Base-by-base conservation (phyloP, 2,797 vertebrate genomes). In the Mormyrus hasselquistii region DNA sequence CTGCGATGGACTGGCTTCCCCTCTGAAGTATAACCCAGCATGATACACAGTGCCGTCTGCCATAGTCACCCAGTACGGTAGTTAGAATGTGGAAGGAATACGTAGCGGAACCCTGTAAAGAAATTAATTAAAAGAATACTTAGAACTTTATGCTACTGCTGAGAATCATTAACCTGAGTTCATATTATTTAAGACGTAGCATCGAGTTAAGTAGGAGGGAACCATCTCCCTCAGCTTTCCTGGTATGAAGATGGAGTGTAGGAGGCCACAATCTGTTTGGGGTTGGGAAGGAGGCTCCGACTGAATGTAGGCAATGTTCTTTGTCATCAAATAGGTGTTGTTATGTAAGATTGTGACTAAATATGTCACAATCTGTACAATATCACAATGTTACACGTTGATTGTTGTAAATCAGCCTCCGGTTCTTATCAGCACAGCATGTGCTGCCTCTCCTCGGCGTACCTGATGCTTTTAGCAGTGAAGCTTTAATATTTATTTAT, bases 161-260 rank as follows among this genome's bases (percentile, higher is more conserved):
- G 85, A 87, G 85, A 87, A 87, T 41, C 38, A 52, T 87, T 87
- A 87, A 57, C 85, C 85, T 57, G 29, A 87, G 34, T 25, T 79
- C 86, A 88, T 89, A 91, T 90, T 90, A 92, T 65, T 38, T 87
- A 57, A 87, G 38, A 87, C 53, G 19, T 87, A 59, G 50, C 53
- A 87, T 59, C 0, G 16, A 59, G 52, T 53, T 50, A 86, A 86
- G 29, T 86, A 53, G 85, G 29, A 59, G 85, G 22, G 2, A 57
- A 9, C 85, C 85, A 59, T 59, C 85, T 87, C 76, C 38, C 29
- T 41, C 34, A 59, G 50, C 53, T 41, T 59, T 59, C 29, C 85
- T 59, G 12, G 52, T 57, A 87, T 44, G 53, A 57, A 87, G 52
- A 87, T 59, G 29, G 22, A 59, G 29, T 38, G 53, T 55, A 41